Evolutionary conservation across 2,888 invertebrate species (phyloP).

Genomic region (Bursaphelenchus okinawaensis): DNA sequence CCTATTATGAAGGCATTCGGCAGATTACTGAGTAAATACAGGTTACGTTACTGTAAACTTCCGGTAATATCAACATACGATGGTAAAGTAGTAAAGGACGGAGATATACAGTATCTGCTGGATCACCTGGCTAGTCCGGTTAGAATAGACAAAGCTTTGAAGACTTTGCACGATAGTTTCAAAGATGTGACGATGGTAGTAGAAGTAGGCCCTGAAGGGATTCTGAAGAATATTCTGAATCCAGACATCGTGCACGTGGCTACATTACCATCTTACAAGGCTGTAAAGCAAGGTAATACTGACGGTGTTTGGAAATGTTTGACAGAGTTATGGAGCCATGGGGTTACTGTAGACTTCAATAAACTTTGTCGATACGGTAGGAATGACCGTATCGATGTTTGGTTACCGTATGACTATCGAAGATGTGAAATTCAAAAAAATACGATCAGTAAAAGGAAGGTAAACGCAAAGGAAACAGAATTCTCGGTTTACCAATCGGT

Average conservation of each 20-base stretch:
- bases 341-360: conserved; percentile 9
- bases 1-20: conserved; percentile 32
- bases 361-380: conserved; percentile 12
- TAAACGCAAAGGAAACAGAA: neutral
- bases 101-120: conserved; percentile 27
- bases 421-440: neutral
- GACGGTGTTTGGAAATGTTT: conserved; percentile 8
- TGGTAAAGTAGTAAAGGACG: conserved; percentile 22
- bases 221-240: conserved; percentile 33
- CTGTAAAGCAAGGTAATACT: neutral
- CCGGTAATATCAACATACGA: conserved; percentile 43
- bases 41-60: conserved; percentile 1
- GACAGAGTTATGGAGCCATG: conserved; percentile 15
- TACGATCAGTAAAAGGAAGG: too few species aligned
- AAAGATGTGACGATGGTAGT: conserved; percentile 29
- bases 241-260: neutral
- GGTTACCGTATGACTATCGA: neutral
- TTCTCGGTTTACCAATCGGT: neutral
- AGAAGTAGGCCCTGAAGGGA: conserved; percentile 49
- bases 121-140: conserved; percentile 39
- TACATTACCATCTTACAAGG: neutral
- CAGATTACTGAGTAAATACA: neutral
- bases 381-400: neutral
- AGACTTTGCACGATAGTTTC: conserved; percentile 23
- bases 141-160: conserved; percentile 33